A percentile compares a stretch with the other conserved stretches of the same genome.
These are phyloP conservation scores for Phenganax subtilis DNA, from an alignment of 92 coral and sea anemone genomes.

Conservation along the genomic window DNA sequence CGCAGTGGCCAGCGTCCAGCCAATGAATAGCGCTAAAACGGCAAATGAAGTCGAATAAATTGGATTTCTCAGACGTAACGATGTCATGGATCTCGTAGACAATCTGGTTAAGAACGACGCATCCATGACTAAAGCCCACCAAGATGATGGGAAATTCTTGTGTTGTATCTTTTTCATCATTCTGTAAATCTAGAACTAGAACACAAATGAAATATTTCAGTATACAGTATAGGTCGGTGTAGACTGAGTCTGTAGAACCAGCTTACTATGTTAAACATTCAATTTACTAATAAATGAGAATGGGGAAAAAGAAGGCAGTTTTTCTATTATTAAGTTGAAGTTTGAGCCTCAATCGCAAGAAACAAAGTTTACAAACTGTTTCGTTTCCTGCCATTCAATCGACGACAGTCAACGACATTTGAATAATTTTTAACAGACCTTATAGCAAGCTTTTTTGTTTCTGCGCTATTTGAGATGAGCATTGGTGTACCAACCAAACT, in stretches of 20 bases:
- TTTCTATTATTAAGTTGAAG: no score
- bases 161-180: constrained; percentile 81
- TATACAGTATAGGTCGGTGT: not conserved
- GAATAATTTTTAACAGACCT: no score
- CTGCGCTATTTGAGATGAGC: no score
- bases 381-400: no score
- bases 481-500: no score
- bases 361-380: no score
- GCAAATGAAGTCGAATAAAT: constrained; percentile 61
- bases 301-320: no score
- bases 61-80: constrained; percentile 60
- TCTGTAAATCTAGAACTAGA: constrained; percentile 65
- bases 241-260: not conserved
- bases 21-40: constrained; percentile 87
- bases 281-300: no score
- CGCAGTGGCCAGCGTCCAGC: constrained; percentile 97
- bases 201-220: not conserved
- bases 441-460: no score
- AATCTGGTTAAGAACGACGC: constrained; percentile 89
- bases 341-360: no score
- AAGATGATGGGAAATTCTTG: constrained; percentile 79
- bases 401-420: no score
- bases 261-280: not conserved
- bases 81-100: constrained; percentile 71
- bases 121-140: constrained; percentile 96